Percentiles rank a stretch among this genome's conserved stretches.
These are phyloP conservation scores for Chelonia mydas DNA, from an alignment of 2,797 vertebrate genomes.

Conservation along the genomic window DNA sequence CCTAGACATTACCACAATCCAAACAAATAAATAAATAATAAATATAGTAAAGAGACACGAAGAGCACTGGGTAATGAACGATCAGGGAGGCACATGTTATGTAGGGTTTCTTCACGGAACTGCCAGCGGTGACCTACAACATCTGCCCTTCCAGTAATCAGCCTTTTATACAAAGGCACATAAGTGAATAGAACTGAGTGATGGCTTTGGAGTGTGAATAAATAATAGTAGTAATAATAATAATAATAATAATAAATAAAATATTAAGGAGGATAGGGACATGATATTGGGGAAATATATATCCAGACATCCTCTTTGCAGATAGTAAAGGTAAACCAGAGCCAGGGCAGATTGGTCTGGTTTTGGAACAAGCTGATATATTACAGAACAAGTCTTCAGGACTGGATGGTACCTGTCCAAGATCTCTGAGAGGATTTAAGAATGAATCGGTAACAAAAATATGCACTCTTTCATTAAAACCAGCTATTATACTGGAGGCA, in stretches of 20 bases:
- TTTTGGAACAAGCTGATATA: neutral
- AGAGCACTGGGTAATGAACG: neutral
- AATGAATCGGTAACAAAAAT: neutral
- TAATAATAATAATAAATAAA: neutral
- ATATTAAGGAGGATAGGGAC: neutral
- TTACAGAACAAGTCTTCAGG: neutral
- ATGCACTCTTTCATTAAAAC: neutral
- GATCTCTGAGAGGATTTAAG: neutral
- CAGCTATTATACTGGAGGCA: neutral
- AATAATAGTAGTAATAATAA: neutral
- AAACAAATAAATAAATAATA: neutral
- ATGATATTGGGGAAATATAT: neutral
- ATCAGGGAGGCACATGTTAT: neutral
- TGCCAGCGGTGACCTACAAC: neutral
- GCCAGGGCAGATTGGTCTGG: neutral
- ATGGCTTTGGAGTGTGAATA: neutral
- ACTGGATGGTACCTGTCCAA: neutral
- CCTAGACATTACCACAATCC: fast-evolving
- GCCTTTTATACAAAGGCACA: neutral
- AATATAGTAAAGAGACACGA: neutral
- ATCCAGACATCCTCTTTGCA: neutral
- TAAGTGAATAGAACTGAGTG: neutral
- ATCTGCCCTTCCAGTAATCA: neutral
- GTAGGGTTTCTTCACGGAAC: neutral
- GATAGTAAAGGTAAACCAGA: neutral